phyloP scores from a whole-genome alignment of 2,888 invertebrate genomes.

The Ectropis crepuscularia region DNA sequence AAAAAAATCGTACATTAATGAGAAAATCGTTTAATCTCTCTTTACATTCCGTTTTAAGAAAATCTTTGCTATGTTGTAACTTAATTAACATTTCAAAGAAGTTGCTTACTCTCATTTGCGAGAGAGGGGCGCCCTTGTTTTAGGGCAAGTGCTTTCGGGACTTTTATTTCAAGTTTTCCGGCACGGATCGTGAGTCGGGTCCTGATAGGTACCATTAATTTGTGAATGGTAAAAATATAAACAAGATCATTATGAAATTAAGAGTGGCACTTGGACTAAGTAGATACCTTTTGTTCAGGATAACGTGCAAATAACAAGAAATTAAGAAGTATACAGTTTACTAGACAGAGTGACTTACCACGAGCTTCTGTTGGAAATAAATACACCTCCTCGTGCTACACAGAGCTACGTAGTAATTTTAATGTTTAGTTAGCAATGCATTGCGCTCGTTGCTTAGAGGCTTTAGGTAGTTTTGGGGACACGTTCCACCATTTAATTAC shows the following conservation, averaged over 20 bases:
- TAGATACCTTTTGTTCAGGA: not conserved
- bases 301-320: not conserved
- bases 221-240: conserved; percentile 18
- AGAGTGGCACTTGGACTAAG: conserved; percentile 6
- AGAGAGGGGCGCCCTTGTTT: conserved; percentile 28
- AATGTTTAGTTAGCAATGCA: no score
- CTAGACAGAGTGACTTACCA: no score
- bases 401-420: no score
- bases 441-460: no score
- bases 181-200: conserved; percentile 31
- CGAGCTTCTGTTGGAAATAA: no score
- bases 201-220: conserved; percentile 21
- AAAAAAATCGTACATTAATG: conserved; percentile 26
- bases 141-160: conserved; percentile 21
- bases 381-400: no score
- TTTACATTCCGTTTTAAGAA: conserved; percentile 29
- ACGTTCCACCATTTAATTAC: no score
- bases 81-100: conserved; percentile 41
- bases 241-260: conserved; percentile 13
- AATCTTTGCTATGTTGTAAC: conserved; percentile 32
- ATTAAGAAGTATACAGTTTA: no score
- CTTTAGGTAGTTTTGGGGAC: no score
- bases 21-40: conserved; percentile 33
- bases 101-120: conserved; percentile 31
- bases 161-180: conserved; percentile 33